These are phyloP conservation scores for Choristoneura fumiferana DNA, from an alignment of 1,140 invertebrate genomes.

Conservation along the genomic window DNA sequence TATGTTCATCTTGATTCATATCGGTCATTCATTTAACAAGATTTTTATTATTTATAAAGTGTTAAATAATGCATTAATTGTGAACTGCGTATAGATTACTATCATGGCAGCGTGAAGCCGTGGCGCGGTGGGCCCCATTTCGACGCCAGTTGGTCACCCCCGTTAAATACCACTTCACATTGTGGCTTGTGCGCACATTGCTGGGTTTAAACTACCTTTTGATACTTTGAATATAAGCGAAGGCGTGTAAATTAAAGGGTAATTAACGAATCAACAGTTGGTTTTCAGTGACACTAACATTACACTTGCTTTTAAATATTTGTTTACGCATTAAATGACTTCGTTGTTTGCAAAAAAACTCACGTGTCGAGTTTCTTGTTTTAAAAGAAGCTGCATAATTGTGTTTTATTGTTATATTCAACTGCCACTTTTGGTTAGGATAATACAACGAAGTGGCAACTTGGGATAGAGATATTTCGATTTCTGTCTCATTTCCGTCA, in stretches of 20 bases:
- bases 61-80: constrained; percentile 69
- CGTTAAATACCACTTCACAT: constrained; percentile 72
- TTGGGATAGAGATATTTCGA: constrained; percentile 23
- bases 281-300: too few relatives aligned
- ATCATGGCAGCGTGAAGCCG: constrained; percentile 65
- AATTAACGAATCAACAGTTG: background rate
- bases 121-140: constrained; percentile 60
- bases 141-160: constrained; percentile 76
- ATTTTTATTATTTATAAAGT: constrained; percentile 38
- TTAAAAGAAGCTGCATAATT: too few relatives aligned
- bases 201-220: constrained; percentile 56
- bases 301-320: too few relatives aligned
- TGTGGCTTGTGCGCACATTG: constrained; percentile 71
- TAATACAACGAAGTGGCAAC: too few relatives aligned
- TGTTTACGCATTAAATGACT: too few relatives aligned
- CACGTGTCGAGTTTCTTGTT: too few relatives aligned
- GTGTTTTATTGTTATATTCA: too few relatives aligned
- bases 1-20: too few relatives aligned
- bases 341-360: too few relatives aligned
- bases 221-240: constrained; percentile 41
- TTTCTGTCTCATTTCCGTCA: constrained; percentile 58
- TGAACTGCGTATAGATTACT: constrained; percentile 66
- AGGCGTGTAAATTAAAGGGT: constrained; percentile 4
- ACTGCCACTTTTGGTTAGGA: background rate
- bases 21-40: constrained; percentile 18